Conservation (phyloP, 2,888 invertebrate genomes). For the Ichneumon xanthorius region DNA sequence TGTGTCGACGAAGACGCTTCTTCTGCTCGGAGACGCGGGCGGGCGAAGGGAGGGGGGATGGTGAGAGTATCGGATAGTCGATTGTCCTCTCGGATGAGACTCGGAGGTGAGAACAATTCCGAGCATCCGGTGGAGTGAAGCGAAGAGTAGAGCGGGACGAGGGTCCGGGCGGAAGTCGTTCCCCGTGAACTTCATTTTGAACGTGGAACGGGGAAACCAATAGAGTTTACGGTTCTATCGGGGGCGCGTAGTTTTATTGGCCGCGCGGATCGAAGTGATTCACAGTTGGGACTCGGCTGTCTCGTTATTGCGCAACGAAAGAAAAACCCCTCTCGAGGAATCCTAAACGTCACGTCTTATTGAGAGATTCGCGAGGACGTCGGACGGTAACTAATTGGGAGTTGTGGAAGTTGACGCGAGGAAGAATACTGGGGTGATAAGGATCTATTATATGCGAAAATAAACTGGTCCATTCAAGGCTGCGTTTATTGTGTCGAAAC, state of each 20-base stretch:
- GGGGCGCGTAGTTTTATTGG: conserved; percentile 50
- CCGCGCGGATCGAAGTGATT: conserved; percentile 30
- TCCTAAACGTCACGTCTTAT: conserved; percentile 29
- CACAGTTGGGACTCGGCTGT: conserved; percentile 15
- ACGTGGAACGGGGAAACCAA: conserved; percentile 64
- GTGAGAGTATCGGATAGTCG: conserved; percentile 55
- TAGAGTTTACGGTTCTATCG: conserved; percentile 65
- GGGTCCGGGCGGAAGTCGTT: conserved; percentile 69
- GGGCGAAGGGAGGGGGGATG: no score
- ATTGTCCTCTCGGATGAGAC: conserved; percentile 57
- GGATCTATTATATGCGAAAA: neutral
- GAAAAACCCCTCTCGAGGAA: conserved; percentile 16
- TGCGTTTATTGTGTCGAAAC: neutral
- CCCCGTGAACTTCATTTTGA: conserved; percentile 66
- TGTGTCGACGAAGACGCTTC: conserved; percentile 20
- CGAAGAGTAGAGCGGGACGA: conserved; percentile 38
- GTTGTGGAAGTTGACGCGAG: neutral
- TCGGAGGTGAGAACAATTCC: conserved; percentile 65
- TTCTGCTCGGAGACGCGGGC: conserved; percentile 10
- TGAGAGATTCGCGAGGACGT: neutral
- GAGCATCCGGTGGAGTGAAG: conserved; percentile 46
- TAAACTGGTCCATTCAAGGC: neutral
- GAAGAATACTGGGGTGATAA: neutral
- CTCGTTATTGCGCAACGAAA: conserved; percentile 17
- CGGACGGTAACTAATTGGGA: neutral